These are phyloP conservation scores for Chanos chanos DNA, from an alignment of 2,797 vertebrate species.

Conservation along the genomic window DNA sequence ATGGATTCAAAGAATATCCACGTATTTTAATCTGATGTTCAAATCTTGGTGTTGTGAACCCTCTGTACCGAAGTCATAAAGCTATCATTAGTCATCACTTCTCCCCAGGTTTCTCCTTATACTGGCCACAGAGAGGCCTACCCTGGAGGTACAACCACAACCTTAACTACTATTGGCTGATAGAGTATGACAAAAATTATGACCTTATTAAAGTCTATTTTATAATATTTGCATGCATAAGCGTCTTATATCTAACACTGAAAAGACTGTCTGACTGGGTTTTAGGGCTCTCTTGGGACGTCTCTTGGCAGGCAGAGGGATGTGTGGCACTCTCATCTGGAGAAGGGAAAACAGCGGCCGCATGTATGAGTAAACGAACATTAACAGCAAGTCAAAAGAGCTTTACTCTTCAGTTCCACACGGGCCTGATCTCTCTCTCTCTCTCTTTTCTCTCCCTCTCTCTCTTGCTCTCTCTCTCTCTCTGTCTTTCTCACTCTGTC, in stretches of 20 bases:
- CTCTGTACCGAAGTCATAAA: conserved; percentile 68
- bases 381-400: conserved; percentile 25
- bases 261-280: conserved; percentile 62
- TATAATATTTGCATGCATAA: conserved; percentile 71
- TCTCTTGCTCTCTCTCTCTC: conserved; percentile 38
- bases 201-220: conserved; percentile 71
- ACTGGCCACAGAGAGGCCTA: conserved; percentile 54
- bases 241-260: conserved; percentile 63
- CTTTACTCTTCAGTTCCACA: not conserved
- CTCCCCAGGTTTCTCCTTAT: conserved; percentile 60
- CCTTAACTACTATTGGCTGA: conserved; percentile 70
- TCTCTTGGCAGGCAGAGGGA: conserved; percentile 55
- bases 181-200: conserved; percentile 67
- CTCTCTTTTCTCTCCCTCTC: no score
- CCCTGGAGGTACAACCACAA: conserved; percentile 61
- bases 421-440: no score
- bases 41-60: conserved; percentile 52
- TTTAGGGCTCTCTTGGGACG: conserved; percentile 54
- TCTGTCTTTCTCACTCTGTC: not conserved
- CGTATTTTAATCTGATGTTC: conserved; percentile 60
- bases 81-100: conserved; percentile 71
- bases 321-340: conserved; percentile 43
- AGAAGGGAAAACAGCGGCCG: conserved; percentile 35
- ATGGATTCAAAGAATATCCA: conserved; percentile 58
- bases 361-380: conserved; percentile 53